Evolutionary conservation across 2,888 invertebrate species (phyloP).

Genomic region (Yponomeuta sedellus): DNA sequence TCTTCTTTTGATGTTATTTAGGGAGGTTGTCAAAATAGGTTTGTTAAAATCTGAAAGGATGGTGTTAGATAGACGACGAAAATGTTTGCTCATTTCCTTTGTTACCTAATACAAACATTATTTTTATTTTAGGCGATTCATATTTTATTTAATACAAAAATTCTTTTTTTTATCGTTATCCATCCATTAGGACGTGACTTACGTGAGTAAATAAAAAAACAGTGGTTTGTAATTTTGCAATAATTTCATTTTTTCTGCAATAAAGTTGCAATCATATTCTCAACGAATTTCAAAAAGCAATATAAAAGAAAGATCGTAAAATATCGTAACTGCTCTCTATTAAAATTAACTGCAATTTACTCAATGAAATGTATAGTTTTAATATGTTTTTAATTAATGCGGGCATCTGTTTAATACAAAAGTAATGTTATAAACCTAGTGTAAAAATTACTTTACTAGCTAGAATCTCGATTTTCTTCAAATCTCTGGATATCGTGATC

Average conservation of each 20-base stretch:
- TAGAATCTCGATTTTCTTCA: constrained; percentile 14
- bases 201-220: constrained; percentile 19
- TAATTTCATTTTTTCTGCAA: constrained; percentile 29
- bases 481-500: constrained; percentile 41
- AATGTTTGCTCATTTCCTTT: constrained; percentile 44
- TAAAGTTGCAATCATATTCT: constrained; percentile 30
- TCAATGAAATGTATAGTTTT: background rate
- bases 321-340: constrained; percentile 4
- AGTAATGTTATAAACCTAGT: background rate
- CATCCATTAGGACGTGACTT: constrained; percentile 68
- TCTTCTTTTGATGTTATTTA: background rate
- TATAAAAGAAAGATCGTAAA: constrained; percentile 34
- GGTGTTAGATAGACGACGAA: constrained; percentile 13
- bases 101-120: constrained; percentile 18
- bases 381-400: background rate
- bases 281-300: constrained; percentile 68
- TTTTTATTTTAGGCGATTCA: background rate
- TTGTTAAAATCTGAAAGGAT: background rate
- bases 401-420: constrained; percentile 17
- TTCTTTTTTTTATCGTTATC: constrained; percentile 26
- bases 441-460: constrained; percentile 8
- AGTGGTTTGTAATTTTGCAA: constrained; percentile 31
- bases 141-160: constrained; percentile 26
- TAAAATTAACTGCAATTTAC: background rate
- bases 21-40: background rate